Evolutionary conservation across 2,888 invertebrate species (phyloP).

Genomic region (Syrista parreyssii): DNA sequence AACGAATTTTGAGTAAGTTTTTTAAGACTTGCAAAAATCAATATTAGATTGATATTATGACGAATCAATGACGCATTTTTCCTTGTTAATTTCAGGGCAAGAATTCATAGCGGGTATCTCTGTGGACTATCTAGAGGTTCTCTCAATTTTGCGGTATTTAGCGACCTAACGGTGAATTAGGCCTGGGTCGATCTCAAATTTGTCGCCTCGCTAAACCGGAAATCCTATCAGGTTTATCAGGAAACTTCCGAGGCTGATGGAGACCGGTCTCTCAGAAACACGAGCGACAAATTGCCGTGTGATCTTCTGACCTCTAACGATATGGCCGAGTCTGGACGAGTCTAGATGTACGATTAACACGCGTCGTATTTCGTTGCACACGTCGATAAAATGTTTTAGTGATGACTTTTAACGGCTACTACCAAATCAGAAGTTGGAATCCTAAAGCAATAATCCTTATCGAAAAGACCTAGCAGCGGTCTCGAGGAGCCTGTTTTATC

Average conservation of each 20-base stretch:
- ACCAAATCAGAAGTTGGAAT: neutral
- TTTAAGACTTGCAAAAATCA: too few species aligned
- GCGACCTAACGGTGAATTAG: constrained; percentile 43
- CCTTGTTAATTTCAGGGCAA: neutral
- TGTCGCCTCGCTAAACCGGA: constrained; percentile 41
- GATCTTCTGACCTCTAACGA: neutral
- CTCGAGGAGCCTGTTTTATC: neutral
- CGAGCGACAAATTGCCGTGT: neutral
- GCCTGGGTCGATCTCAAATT: constrained; percentile 45
- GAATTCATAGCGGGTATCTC: neutral
- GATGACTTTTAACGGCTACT: neutral
- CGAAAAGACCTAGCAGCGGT: neutral
- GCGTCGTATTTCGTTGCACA: neutral
- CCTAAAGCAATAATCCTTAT: neutral
- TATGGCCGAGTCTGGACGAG: neutral
- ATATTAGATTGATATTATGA: too few species aligned
- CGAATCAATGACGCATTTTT: neutral
- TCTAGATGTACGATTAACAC: too few species aligned
- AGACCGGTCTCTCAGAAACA: neutral
- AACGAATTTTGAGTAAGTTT: too few species aligned
- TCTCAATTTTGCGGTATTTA: constrained; percentile 36
- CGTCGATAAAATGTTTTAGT: neutral
- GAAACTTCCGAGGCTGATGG: constrained; percentile 24
- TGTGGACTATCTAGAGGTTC: neutral
- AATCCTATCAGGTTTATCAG: constrained; percentile 40